phyloP scores from a whole-genome alignment of 2,888 invertebrate genomes.

The Apotomis turbidana region DNA sequence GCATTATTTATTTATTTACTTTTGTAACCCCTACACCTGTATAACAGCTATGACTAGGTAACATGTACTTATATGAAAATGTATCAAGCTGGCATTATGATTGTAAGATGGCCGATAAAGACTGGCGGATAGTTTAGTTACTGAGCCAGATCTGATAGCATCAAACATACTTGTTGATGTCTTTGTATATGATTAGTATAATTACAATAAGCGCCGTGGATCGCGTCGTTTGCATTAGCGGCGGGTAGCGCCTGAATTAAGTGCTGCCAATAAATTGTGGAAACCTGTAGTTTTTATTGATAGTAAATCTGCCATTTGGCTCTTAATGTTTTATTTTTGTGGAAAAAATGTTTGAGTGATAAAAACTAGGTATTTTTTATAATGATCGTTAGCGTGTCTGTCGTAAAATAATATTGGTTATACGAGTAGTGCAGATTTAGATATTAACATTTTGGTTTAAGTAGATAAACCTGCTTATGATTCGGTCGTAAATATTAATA shows the following conservation, averaged over 20 bases:
- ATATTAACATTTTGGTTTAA: neutral
- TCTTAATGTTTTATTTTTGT: slow-evolving; percentile 29
- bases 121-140: too few relatives aligned
- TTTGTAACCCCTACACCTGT: too few relatives aligned
- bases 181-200: neutral
- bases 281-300: slow-evolving; percentile 41
- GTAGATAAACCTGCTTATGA: slow-evolving; percentile 1
- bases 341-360: slow-evolving; percentile 4
- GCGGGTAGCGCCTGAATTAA: slow-evolving; percentile 23
- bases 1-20: too few relatives aligned
- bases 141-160: neutral
- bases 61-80: too few relatives aligned
- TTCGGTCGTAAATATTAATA: slow-evolving; percentile 1
- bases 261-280: slow-evolving; percentile 23
- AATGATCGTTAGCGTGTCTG: neutral
- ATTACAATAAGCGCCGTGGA: slow-evolving; percentile 20
- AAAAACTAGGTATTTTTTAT: slow-evolving; percentile 19
- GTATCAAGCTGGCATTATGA: too few relatives aligned
- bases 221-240: slow-evolving; percentile 36
- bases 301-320: slow-evolving; percentile 31
- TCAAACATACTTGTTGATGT: neutral
- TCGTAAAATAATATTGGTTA: slow-evolving; percentile 23
- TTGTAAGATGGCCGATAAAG: too few relatives aligned
- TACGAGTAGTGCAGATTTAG: neutral
- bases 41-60: too few relatives aligned